phyloP scores from a whole-genome alignment of 2,113 vertebrate genomes.

The Malurus cyaneus region DNA sequence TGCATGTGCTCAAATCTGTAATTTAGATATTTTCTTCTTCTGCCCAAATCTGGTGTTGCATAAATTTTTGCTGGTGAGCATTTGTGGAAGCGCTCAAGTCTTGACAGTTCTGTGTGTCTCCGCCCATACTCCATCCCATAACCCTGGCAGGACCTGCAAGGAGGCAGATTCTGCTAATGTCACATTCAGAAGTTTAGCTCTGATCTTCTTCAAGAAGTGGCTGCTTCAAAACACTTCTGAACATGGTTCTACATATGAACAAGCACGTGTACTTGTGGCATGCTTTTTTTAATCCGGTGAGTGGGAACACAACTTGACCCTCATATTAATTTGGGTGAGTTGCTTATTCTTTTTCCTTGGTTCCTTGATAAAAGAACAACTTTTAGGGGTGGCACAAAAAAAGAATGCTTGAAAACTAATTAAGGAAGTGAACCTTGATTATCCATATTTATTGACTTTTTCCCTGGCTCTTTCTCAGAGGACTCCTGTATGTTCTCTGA shows the following conservation, averaged over 20 bases:
- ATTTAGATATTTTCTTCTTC: not conserved
- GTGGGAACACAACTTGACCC: not conserved
- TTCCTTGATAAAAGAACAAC: not conserved
- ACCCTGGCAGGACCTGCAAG: not conserved
- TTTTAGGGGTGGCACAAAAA: not conserved
- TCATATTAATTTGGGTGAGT: not conserved
- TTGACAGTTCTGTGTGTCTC: not conserved
- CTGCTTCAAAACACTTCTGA: not conserved
- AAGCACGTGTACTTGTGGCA: not conserved
- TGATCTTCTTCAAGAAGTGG: not conserved
- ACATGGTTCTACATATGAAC: not conserved
- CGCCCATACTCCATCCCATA: not conserved
- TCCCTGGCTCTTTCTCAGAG: not conserved
- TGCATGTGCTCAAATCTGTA: not conserved
- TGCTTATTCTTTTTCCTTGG: not conserved
- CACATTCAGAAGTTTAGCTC: not conserved
- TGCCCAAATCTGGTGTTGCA: not conserved
- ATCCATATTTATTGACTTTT: not conserved
- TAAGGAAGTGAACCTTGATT: not conserved
- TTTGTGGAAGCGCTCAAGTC: not conserved
- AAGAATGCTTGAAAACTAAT: not conserved
- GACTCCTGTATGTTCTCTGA: not conserved
- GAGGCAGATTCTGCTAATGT: not conserved
- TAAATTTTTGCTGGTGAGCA: not conserved
- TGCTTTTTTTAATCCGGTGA: not conserved